phyloP scores from a whole-genome alignment of 2,797 vertebrate species.

The Acanthurus lineatus region DNA sequence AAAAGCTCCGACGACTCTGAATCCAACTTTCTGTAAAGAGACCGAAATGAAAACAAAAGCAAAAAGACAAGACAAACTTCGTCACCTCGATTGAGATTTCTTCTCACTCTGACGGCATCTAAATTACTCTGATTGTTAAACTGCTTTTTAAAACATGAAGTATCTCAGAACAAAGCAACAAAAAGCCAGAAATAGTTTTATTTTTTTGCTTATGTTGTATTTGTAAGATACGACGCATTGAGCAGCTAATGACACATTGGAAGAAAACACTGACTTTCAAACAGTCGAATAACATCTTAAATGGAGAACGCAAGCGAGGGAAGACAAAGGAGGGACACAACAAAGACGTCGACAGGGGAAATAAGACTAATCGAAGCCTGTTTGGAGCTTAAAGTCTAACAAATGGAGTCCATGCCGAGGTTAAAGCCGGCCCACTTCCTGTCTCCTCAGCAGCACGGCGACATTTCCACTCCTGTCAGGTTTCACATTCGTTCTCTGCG shows the following conservation, averaged over 20 bases:
- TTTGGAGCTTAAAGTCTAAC: background rate
- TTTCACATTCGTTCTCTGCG: constrained; percentile 15
- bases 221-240: background rate
- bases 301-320: background rate
- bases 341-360: constrained; percentile 1
- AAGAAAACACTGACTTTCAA: background rate
- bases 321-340: background rate
- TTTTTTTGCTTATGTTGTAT: background rate
- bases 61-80: background rate
- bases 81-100: background rate
- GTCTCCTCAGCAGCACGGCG: constrained; percentile 11
- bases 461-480: constrained; percentile 47
- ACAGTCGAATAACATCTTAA: background rate
- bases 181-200: background rate
- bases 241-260: background rate
- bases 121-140: background rate
- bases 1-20: background rate
- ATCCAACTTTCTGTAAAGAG: background rate
- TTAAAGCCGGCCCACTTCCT: background rate
- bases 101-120: background rate
- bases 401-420: constrained; percentile 7
- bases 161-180: background rate
- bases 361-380: background rate
- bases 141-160: background rate
- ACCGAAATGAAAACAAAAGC: background rate